Percentiles rank a stretch among this genome's conserved stretches.
phyloP scores from a whole-genome alignment of 2,888 invertebrate species.

The Stramonita haemastoma region DNA sequence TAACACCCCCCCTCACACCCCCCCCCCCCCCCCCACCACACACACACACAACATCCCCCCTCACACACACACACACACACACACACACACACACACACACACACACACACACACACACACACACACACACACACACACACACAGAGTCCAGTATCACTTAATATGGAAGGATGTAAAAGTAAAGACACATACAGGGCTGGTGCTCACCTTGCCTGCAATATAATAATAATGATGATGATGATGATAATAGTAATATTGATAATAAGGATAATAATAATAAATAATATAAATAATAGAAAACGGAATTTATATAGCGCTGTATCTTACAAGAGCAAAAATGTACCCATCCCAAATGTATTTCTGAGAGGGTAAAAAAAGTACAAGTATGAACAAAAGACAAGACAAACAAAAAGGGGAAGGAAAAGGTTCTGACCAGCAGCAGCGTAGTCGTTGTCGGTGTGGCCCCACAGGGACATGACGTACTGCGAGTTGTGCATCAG shows the following conservation, averaged over 20 bases:
- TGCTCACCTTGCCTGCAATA: too few species aligned
- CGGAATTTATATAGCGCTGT: too few species aligned
- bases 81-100: background rate
- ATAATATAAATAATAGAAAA: too few species aligned
- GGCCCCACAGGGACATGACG: conserved; percentile 60
- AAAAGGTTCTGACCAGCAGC: conserved; percentile 50
- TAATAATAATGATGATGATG: too few species aligned
- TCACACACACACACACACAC: background rate
- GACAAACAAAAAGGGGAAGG: background rate
- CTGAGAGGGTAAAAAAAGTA: background rate
- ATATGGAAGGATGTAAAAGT: background rate
- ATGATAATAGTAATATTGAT: too few species aligned
- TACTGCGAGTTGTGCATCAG: conserved; percentile 63
- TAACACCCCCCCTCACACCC: background rate
- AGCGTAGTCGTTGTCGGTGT: conserved; percentile 57
- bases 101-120: background rate
- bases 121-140: background rate
- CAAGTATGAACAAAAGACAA: background rate
- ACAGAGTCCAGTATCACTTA: too few species aligned
- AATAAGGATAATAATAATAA: too few species aligned
- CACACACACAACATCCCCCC: background rate
- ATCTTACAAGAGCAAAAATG: too few species aligned
- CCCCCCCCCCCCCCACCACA: too few species aligned
- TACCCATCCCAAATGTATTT: background rate
- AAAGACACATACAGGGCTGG: background rate